Evolutionary conservation across 2,888 invertebrate genomes (phyloP), one percentile per base, ranked within the genome.

Genomic region (Eretmocerus hayati): DNA sequence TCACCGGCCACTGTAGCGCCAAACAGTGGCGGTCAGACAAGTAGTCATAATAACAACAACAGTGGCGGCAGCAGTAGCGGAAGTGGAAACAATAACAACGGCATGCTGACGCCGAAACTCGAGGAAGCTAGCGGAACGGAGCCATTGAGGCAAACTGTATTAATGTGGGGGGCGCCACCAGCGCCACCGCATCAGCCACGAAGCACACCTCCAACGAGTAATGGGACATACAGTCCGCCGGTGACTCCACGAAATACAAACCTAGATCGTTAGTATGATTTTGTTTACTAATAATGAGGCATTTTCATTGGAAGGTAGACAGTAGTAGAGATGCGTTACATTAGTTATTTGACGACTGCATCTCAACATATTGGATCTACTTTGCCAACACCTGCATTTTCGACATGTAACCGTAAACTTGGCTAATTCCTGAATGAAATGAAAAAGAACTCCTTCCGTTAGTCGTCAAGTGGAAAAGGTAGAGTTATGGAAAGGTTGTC

Each of bases 131-230:
- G 18, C 9, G 65, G 58, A 22, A 63, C 59, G 48, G 83, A 82
- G 61, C 76, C 81, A 57, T 84, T 87, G 1, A 76, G 93, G 37
- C 92, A 93, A 72, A 93, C 92, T 11, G 93, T 92, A 45, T 79
- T 93, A 36, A 92, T 93, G 92, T 93, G 92, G 92, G 92, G 91
- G 8, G 66, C 67, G 5, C 70, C 71, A 2, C 69, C 69, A 1
- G n/a, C n/a, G n/a, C n/a, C n/a, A n/a, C n/a, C n/a, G n/a, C n/a
- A n/a, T n/a, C n/a, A n/a, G n/a, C 66, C 71, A 0, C 59, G 68
- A 1, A 62, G 71, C 21, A 68, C 68, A 3, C 67, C 71, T 8
- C 69, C 71, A 3, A 62, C 68, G 32, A 69, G 67, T 49, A 71
- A 70, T 47, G 71, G 71, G 2, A 67, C 63, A 44, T 71, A 71